Conservation (phyloP, 2,113 vertebrate genomes). For the Heterochromis multidens region DNA sequence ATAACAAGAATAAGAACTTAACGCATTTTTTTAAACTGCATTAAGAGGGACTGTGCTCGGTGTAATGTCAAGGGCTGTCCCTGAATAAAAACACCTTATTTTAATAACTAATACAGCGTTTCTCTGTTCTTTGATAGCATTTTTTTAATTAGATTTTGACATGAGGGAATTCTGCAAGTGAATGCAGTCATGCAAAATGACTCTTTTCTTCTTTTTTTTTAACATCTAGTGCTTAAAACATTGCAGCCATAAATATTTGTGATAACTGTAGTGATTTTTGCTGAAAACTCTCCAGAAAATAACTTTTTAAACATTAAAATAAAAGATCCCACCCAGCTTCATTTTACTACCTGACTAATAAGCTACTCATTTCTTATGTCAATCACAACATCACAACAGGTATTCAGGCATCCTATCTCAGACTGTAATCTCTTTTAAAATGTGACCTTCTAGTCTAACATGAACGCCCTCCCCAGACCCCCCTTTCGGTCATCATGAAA, state of each 20-base stretch:
- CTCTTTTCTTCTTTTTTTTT: not conserved
- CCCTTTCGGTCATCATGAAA: conserved; percentile 2
- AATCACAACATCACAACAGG: conserved; percentile 53
- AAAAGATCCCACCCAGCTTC: conserved; percentile 10
- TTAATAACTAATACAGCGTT: conserved; percentile 13
- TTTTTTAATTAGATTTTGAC: conserved; percentile 3
- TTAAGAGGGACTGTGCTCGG: conserved; percentile 37
- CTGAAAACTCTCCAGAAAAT: not conserved
- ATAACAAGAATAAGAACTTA: conserved; percentile 62
- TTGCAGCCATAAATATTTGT: conserved; percentile 33
- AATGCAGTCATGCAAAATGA: conserved; percentile 57
- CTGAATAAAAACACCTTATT: conserved; percentile 14
- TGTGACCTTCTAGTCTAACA: conserved; percentile 8
- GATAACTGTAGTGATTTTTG: conserved; percentile 25
- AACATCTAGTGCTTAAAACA: conserved; percentile 16
- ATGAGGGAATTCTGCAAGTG: conserved; percentile 11
- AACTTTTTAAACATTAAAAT: not conserved
- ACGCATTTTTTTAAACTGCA: conserved; percentile 45
- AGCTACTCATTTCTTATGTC: conserved; percentile 35
- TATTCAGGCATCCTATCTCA: conserved; percentile 33
- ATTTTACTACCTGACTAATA: conserved; percentile 37
- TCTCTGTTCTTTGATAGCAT: conserved; percentile 14
- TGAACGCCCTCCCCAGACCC: not conserved
- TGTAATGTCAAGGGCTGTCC: conserved; percentile 11
- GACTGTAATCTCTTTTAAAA: conserved; percentile 26